Percentiles rank a stretch among this genome's conserved stretches.
Evolutionary conservation across 1,140 invertebrate genomes (phyloP).

Genomic region (Drosophila tani): DNA sequence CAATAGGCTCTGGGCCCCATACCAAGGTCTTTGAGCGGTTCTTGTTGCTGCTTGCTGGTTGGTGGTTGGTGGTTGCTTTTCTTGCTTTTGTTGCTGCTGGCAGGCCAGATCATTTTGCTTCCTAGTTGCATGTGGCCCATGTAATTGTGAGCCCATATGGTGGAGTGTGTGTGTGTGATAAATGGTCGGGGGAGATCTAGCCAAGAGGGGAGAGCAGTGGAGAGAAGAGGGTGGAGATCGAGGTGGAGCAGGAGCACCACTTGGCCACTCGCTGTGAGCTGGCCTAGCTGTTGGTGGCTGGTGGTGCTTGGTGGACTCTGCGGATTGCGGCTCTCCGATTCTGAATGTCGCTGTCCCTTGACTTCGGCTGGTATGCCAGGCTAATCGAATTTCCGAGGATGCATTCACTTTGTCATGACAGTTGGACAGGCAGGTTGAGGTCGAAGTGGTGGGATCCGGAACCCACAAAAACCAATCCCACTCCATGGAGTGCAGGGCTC

Average conservation of each 20-base stretch:
- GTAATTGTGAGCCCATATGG: constrained; percentile 62
- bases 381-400: constrained; percentile 58
- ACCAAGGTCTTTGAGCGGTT: constrained; percentile 70
- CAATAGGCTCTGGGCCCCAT: constrained; percentile 65
- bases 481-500: constrained; percentile 22
- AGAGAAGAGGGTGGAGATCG: neutral
- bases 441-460: constrained; percentile 40
- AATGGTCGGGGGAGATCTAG: constrained; percentile 38
- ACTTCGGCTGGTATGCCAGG: constrained; percentile 50
- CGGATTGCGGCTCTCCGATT: constrained; percentile 37
- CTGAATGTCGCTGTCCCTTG: constrained; percentile 76
- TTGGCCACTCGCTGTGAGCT: constrained; percentile 52
- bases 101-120: constrained; percentile 80
- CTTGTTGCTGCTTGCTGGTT: constrained; percentile 40
- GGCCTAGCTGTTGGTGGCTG: constrained; percentile 54
- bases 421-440: constrained; percentile 51
- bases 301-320: constrained; percentile 12
- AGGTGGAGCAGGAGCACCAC: constrained; percentile 30
- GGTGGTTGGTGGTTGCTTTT: constrained; percentile 40
- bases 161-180: constrained; percentile 41
- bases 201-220: no score
- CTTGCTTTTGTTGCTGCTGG: constrained; percentile 63
- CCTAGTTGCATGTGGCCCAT: constrained; percentile 71
- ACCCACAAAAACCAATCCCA: constrained; percentile 34
- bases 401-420: constrained; percentile 59